Evolutionary conservation across 2,888 invertebrate species (phyloP).

Genomic region (Drosophila neonasuta): DNA sequence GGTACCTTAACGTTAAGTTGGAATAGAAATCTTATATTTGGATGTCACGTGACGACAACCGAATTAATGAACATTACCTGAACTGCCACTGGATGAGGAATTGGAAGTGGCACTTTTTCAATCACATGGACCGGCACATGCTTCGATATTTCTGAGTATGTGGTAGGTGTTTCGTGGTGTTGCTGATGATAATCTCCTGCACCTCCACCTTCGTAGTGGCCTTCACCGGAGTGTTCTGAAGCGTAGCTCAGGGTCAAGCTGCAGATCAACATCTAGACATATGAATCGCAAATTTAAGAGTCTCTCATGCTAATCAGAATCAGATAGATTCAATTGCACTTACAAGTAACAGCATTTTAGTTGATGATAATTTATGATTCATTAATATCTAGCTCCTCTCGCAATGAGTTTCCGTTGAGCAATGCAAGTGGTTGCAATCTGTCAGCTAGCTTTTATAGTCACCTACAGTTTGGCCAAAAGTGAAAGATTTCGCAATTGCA

Average conservation of each 20-base stretch:
- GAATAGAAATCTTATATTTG: neutral
- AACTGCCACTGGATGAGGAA: constrained; percentile 88
- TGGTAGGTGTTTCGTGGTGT: constrained; percentile 74
- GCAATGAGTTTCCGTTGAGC: constrained; percentile 30
- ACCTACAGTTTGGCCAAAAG: constrained; percentile 42
- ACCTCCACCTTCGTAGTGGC: constrained; percentile 48
- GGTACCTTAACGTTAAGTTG: constrained; percentile 82
- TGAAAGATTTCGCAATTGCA: constrained; percentile 60
- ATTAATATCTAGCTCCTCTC: constrained; percentile 26
- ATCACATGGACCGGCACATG: constrained; percentile 88
- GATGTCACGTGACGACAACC: neutral
- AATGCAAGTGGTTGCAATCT: constrained; percentile 54
- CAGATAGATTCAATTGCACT: constrained; percentile 28
- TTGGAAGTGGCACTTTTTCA: constrained; percentile 88
- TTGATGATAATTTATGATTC: neutral
- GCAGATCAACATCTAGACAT: constrained; percentile 52
- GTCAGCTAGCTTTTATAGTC: constrained; percentile 53
- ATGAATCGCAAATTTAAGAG: neutral
- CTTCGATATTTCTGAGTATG: constrained; percentile 87
- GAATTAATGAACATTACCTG: constrained; percentile 76
- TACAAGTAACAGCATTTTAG: constrained; percentile 60
- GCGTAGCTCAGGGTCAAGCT: constrained; percentile 46
- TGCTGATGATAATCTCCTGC: constrained; percentile 46
- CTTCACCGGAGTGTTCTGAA: constrained; percentile 56
- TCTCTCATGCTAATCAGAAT: neutral